These are phyloP conservation scores for Sussaba pulchella DNA, from an alignment of 2,888 invertebrate species.

Conservation along the genomic window DNA sequence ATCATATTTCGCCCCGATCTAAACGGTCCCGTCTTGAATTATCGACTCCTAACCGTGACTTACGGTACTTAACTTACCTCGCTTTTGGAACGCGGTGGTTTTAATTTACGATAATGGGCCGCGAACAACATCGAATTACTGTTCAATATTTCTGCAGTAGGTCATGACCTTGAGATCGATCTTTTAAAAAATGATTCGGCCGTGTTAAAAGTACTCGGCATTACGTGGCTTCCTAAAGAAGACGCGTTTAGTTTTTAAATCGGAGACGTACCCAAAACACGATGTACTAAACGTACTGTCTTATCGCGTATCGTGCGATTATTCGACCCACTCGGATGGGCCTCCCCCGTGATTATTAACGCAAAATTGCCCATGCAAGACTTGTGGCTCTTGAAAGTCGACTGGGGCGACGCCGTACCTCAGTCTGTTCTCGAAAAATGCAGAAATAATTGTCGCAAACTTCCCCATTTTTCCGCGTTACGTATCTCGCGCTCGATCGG, in stretches of 20 bases:
- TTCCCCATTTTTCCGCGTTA: conserved; percentile 21
- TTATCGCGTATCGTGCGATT: conserved; percentile 13
- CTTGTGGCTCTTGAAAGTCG: too few species aligned
- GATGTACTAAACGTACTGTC: conserved; percentile 16
- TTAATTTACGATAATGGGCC: too few species aligned
- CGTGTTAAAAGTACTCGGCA: too few species aligned
- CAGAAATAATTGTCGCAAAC: conserved; percentile 21
- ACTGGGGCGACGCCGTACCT: too few species aligned
- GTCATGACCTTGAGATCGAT: too few species aligned
- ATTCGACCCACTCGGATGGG: conserved; percentile 38
- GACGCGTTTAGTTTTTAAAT: conserved; percentile 42
- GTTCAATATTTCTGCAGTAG: too few species aligned
- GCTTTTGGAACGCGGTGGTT: conserved; percentile 33
- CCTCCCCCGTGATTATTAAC: conserved; percentile 43
- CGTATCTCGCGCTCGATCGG: conserved; percentile 55
- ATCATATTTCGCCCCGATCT: conserved; percentile 71
- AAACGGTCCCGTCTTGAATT: conserved; percentile 39
- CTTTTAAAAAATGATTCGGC: too few species aligned
- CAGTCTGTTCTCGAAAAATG: too few species aligned
- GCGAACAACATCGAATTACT: too few species aligned
- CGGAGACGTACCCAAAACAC: background rate
- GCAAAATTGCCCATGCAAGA: too few species aligned
- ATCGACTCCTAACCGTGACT: conserved; percentile 68
- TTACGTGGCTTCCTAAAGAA: too few species aligned
- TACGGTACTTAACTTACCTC: conserved; percentile 59